phyloP scores from a whole-genome alignment of 30 jellyfish, hydroid and myxozoan species.

The Sanderia malayensis region DNA sequence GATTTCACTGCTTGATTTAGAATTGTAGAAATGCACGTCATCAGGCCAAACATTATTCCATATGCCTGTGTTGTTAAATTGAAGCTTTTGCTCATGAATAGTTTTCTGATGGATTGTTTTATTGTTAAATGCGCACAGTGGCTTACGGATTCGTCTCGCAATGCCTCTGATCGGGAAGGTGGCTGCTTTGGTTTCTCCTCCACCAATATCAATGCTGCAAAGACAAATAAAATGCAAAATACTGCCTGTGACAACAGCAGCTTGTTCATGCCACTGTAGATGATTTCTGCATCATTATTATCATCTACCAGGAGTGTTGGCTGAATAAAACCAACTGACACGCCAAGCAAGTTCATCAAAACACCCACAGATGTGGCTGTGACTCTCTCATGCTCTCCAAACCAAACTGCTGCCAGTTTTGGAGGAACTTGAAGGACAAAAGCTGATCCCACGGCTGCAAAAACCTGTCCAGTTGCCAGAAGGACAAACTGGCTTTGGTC shows the following conservation, averaged over 20 bases:
- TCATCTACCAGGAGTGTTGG: constrained; percentile 65
- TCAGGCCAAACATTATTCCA: constrained; percentile 59
- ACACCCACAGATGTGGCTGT: constrained; percentile 85
- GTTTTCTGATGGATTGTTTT: constrained; percentile 25
- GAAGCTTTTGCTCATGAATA: constrained; percentile 49
- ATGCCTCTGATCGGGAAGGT: constrained; percentile 59
- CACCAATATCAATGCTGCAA: constrained; percentile 27
- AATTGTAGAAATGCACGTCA: constrained; percentile 37
- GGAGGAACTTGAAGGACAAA: constrained; percentile 82
- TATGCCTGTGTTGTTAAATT: constrained; percentile 63
- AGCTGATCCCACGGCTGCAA: constrained; percentile 78
- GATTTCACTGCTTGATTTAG: constrained; percentile 39
- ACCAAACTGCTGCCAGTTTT: constrained; percentile 84
- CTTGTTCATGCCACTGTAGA: constrained; percentile 29
- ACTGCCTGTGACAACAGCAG: constrained; percentile 57
- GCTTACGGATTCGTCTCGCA: constrained; percentile 21
- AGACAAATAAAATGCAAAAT: constrained; percentile 35
- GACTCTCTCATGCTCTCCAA: constrained; percentile 86
- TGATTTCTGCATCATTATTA: constrained; percentile 21
- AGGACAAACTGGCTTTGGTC: constrained; percentile 41
- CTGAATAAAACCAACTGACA: constrained; percentile 79
- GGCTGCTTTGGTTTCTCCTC: constrained; percentile 63
- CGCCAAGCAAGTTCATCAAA: constrained; percentile 79
- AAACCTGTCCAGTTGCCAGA: constrained; percentile 66
- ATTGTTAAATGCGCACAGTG: constrained; percentile 24